Base-by-base conservation (phyloP, 2,888 invertebrate species). In the Troglohyphantes excavatus region DNA sequence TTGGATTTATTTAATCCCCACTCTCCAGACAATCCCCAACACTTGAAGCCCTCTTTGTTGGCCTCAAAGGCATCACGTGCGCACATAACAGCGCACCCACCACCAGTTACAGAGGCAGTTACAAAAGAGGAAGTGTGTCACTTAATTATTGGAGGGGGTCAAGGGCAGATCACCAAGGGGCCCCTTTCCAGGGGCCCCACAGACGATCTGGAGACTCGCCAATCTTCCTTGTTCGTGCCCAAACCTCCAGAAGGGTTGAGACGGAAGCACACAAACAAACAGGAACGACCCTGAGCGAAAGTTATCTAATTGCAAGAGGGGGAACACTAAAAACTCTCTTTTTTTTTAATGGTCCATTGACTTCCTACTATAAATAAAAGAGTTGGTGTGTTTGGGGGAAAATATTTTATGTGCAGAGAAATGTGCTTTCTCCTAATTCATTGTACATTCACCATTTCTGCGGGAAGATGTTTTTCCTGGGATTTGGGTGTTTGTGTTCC, bases 121-220 rank as follows among this genome's bases (percentile, higher is more conserved):
- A 67, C 67, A 29, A 26, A 72, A 43, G 27, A 84, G 75, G 84
- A 84, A 84, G 84, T 73, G 23, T 75, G 63, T 26, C 82, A 75
- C 27, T 63, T 39, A 78, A 68, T 70, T 67, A 33, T 27, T 21
- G 7, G 19, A 61, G 27, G 81, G 87, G 87, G 87, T 87, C 87
- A 87, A 87, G 87, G 87, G 65, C 81, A 73, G 29, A 29, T 65
- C 27, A 73, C 33, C 27, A 23, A 17, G 33, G 26, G 65, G 84
- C 73, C 73, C 87, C 73, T 53, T 23, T 53, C 29, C 21, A 21
- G 65, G 81, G 87, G 43, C 23, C 59, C 67, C 19, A 21, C 53
- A 79, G 72, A 79, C 86, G 29, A 5, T 19, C 26, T 78, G 59
- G 75, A 75, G 75, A 59, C 75, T 19, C 29, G 9, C 19, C 53